These are phyloP conservation scores for Acipenser ruthenus DNA, from an alignment of 2,797 vertebrate species.

Conservation along the genomic window DNA sequence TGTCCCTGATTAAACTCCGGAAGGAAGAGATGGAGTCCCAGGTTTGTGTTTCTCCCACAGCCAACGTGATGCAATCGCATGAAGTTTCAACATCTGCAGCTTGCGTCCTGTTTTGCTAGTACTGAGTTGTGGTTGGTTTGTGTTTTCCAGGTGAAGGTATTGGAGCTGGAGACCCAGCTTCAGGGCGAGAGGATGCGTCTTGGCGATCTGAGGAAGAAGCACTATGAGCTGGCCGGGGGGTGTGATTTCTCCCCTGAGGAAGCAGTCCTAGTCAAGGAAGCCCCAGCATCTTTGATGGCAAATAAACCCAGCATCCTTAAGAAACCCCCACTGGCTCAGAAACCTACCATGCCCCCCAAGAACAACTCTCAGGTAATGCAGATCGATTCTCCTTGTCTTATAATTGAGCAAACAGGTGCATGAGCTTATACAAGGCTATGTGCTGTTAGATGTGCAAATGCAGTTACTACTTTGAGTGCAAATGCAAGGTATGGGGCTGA, in stretches of 20 bases:
- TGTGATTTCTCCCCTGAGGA: constrained; percentile 31
- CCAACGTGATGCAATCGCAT: too few relatives aligned
- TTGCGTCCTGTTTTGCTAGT: too few relatives aligned
- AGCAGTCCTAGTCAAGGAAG: constrained; percentile 24
- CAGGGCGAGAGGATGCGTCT: constrained; percentile 79
- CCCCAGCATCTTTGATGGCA: constrained; percentile 31
- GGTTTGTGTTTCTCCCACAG: constrained; percentile 39
- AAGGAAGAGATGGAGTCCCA: constrained; percentile 95
- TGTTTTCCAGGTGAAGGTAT: constrained; percentile 76
- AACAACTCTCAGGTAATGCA: constrained; percentile 35
- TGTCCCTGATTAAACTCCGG: constrained; percentile 90
- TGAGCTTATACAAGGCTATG: neutral
- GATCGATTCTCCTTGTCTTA: neutral
- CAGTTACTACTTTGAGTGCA: neutral
- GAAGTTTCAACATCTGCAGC: neutral
- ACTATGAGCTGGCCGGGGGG: constrained; percentile 72
- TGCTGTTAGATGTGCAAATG: neutral
- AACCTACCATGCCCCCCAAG: constrained; percentile 62
- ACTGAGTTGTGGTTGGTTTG: neutral
- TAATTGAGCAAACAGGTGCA: neutral
- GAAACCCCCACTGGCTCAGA: constrained; percentile 80
- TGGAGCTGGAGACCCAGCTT: constrained; percentile 81
- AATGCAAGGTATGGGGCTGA: neutral
- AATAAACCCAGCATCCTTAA: constrained; percentile 56
- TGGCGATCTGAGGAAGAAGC: constrained; percentile 85